These are phyloP conservation scores for Notospermus geniculatus DNA, from an alignment of 1,140 invertebrate species.

Conservation along the genomic window DNA sequence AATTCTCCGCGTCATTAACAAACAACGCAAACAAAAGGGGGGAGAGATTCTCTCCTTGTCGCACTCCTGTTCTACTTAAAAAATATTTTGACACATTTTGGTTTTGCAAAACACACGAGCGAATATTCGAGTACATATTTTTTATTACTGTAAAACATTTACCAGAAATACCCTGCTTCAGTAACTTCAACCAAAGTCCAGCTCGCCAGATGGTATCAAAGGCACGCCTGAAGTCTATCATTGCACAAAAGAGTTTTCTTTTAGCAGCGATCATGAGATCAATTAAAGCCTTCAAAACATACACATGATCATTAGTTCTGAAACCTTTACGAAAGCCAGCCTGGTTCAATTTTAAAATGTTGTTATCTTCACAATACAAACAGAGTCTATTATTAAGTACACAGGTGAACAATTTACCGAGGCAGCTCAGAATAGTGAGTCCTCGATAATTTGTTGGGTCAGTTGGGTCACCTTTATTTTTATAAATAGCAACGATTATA, in stretches of 20 bases:
- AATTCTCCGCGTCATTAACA: no score
- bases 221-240: not conserved
- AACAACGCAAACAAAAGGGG: no score
- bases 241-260: constrained; percentile 9
- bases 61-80: no score
- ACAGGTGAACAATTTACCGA: constrained; percentile 22
- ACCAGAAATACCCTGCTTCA: not conserved
- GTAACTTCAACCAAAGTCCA: not conserved
- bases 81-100: no score
- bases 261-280: constrained; percentile 10
- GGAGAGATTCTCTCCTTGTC: no score
- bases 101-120: no score
- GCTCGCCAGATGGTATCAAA: not conserved
- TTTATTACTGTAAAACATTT: not conserved
- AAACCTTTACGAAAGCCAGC: constrained; percentile 21
- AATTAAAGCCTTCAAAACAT: constrained; percentile 19
- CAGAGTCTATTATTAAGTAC: constrained; percentile 20
- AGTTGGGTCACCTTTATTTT: constrained; percentile 13
- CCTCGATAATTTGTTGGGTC: constrained; percentile 24
- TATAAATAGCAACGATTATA: constrained; percentile 20
- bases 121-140: no score
- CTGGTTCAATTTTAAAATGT: constrained; percentile 15
- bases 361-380: constrained; percentile 10
- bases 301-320: no score
- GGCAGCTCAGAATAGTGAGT: constrained; percentile 17